phyloP scores from a whole-genome alignment of 2,888 invertebrate genomes.

The Perdita meconis region DNA sequence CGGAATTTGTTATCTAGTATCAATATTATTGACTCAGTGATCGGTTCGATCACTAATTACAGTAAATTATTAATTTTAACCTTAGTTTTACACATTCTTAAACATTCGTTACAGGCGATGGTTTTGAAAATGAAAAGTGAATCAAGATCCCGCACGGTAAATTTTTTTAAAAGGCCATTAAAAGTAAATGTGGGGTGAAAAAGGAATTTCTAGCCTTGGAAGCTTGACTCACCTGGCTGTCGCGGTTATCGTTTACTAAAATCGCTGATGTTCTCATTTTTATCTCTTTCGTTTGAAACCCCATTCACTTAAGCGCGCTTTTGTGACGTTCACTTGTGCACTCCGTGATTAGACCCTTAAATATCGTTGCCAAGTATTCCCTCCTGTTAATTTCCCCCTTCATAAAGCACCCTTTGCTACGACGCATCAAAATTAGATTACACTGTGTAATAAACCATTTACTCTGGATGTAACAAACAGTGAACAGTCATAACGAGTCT shows the following conservation, averaged over 20 bases:
- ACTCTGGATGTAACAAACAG: too few species aligned
- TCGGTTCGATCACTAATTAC: too few species aligned
- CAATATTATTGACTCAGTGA: too few species aligned
- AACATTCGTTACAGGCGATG: too few species aligned
- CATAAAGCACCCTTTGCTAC: too few species aligned
- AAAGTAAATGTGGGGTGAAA: constrained; percentile 25
- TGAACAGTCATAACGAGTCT: too few species aligned
- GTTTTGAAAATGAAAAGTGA: too few species aligned
- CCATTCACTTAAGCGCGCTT: constrained; percentile 13
- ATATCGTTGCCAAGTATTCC: constrained; percentile 17
- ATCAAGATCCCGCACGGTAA: not conserved
- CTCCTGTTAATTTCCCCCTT: not conserved
- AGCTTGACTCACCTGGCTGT: constrained; percentile 34
- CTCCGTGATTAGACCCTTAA: constrained; percentile 47
- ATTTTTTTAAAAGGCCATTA: constrained; percentile 14
- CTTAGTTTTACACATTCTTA: too few species aligned
- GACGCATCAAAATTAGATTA: too few species aligned
- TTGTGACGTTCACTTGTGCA: constrained; percentile 14
- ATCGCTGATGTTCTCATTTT: constrained; percentile 41
- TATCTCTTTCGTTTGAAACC: not conserved
- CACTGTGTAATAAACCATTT: too few species aligned
- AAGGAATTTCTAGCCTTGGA: constrained; percentile 11
- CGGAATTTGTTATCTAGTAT: too few species aligned
- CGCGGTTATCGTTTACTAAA: constrained; percentile 42
- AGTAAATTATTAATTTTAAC: too few species aligned